Percentiles rank a stretch among this genome's conserved stretches.
phyloP scores from a whole-genome alignment of 2,797 vertebrate genomes.

The Tapera naevia region DNA sequence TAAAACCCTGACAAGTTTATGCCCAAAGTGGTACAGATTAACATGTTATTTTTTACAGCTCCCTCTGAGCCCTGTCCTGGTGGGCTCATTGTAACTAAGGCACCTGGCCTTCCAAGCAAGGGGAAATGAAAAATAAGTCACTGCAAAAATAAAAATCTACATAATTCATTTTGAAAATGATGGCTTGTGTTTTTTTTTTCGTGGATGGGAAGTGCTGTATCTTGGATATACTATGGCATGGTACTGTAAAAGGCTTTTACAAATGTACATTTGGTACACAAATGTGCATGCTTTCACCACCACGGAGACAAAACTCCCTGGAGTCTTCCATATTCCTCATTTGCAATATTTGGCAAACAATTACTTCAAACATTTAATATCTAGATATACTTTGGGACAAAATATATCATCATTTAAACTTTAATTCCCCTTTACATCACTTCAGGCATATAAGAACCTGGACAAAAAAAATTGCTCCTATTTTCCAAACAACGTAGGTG shows the following conservation, averaged over 20 bases:
- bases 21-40: not conserved
- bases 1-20: not conserved
- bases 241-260: not conserved
- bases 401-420: not conserved
- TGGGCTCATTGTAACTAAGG: not conserved
- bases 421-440: not conserved
- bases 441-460: not conserved
- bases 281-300: not conserved
- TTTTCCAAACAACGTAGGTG: not conserved
- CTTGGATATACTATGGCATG: not conserved
- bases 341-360: not conserved
- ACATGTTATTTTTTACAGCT: not conserved
- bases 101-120: not conserved
- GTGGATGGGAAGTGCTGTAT: not conserved
- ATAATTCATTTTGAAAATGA: not conserved
- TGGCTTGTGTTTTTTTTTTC: not conserved
- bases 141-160: not conserved
- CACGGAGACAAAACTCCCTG: not conserved
- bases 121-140: not conserved
- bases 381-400: not conserved
- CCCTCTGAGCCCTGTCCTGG: not conserved
- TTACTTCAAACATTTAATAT: not conserved
- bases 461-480: not conserved
- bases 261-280: not conserved
- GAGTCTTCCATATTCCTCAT: not conserved